These are phyloP conservation scores for Euglossa dilemma DNA, from an alignment of 1,140 invertebrate genomes.

Conservation along the genomic window DNA sequence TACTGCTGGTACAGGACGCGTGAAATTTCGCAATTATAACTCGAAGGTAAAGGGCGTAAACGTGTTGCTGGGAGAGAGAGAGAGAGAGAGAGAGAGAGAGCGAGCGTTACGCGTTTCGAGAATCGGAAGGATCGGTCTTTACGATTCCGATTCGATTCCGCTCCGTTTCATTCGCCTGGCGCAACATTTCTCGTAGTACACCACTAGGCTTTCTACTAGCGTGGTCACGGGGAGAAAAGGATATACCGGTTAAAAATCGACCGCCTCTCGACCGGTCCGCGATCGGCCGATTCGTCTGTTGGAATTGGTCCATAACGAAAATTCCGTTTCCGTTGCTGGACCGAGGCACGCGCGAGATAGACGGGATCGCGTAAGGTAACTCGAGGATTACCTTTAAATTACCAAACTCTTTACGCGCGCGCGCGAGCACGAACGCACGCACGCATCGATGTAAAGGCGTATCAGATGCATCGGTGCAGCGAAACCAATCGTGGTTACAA, in stretches of 20 bases:
- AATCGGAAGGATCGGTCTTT: background rate
- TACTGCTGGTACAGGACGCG: background rate
- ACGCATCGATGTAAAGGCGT: background rate
- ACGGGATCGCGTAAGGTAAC: no score
- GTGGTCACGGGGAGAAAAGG: no score
- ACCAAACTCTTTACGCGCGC: no score
- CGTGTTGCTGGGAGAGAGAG: slow-evolving; percentile 10
- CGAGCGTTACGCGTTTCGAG: background rate
- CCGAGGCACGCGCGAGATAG: background rate
- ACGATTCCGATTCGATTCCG: background rate
- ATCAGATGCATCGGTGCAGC: background rate
- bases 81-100: background rate
- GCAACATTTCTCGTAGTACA: no score
- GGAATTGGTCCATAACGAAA: no score
- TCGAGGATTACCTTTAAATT: no score
- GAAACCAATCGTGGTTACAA: slow-evolving; percentile 14
- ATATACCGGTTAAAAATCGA: no score
- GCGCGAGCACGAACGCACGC: no score
- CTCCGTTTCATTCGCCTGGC: background rate
- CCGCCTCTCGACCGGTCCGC: no score
- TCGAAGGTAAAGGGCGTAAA: slow-evolving; percentile 15
- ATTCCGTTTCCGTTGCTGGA: background rate
- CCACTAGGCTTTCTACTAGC: no score
- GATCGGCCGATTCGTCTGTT: no score
- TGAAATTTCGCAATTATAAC: slow-evolving; percentile 20